These are phyloP conservation scores for Anhinga anhinga DNA, from an alignment of 2,113 vertebrate species.

Conservation along the genomic window DNA sequence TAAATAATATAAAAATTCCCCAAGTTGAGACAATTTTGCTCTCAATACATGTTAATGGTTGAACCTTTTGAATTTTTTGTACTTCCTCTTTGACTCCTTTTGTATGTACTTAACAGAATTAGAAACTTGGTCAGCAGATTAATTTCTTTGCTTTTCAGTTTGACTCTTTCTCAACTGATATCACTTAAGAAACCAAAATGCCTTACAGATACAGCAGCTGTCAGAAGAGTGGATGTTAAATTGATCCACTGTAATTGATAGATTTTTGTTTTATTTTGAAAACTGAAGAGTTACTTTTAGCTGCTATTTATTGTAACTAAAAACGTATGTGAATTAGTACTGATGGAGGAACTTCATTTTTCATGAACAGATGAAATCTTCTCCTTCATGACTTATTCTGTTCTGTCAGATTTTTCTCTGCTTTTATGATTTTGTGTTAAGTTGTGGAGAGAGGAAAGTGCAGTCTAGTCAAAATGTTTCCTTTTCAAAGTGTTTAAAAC, in stretches of 20 bases:
- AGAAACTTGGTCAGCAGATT: neutral
- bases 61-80: neutral
- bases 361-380: neutral
- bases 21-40: neutral
- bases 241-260: neutral
- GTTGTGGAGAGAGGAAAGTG: neutral
- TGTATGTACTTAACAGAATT: neutral
- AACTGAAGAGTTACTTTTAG: neutral
- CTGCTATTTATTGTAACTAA: neutral
- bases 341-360: neutral
- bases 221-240: neutral
- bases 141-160: neutral
- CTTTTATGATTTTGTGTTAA: neutral
- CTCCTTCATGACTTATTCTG: neutral
- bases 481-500: neutral
- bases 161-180: neutral
- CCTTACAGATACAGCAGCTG: neutral
- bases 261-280: neutral
- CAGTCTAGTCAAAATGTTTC: neutral
- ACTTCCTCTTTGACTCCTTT: neutral
- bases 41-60: accelerated
- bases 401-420: neutral
- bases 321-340: neutral
- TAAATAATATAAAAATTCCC: neutral
- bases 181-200: neutral